phyloP scores from a whole-genome alignment of 2,888 invertebrate species.

The Acronicta leporina region DNA sequence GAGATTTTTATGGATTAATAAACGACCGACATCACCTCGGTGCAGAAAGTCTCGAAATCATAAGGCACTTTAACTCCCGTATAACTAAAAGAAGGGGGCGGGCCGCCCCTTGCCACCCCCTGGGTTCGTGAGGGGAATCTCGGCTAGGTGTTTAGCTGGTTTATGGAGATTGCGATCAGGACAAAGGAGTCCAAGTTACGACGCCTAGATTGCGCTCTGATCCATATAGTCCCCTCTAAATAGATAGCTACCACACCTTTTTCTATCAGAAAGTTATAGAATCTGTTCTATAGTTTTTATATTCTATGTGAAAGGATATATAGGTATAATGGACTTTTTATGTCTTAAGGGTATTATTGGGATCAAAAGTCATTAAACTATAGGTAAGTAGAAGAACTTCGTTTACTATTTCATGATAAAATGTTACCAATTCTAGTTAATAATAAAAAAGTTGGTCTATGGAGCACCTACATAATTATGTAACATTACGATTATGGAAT shows the following conservation, averaged over 20 bases:
- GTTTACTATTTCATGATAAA: too few relatives aligned
- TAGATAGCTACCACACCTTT: constrained; percentile 64
- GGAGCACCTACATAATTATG: too few relatives aligned
- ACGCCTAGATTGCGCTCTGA: constrained; percentile 80
- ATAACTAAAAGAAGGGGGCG: constrained; percentile 69
- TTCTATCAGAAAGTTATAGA: constrained; percentile 65
- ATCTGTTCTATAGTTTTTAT: constrained; percentile 57
- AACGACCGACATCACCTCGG: constrained; percentile 70
- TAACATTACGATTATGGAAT: too few relatives aligned
- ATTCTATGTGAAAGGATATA: constrained; percentile 24
- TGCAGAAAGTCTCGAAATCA: constrained; percentile 75
- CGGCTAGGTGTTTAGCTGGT: constrained; percentile 87
- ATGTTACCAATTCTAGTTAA: too few relatives aligned
- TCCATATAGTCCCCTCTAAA: constrained; percentile 73
- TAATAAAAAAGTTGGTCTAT: too few relatives aligned
- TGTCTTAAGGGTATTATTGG: constrained; percentile 19
- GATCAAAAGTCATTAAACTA: constrained; percentile 29
- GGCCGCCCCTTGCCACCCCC: constrained; percentile 56
- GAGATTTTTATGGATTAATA: constrained; percentile 79
- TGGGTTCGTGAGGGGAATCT: constrained; percentile 74
- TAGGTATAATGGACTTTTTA: constrained; percentile 39
- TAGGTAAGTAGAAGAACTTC: neutral
- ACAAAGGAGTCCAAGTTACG: constrained; percentile 85
- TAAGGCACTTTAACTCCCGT: constrained; percentile 80
- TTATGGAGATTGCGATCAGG: constrained; percentile 88